phyloP scores from a whole-genome alignment of 2,797 vertebrate genomes.

The Falco novaeseelandiae region DNA sequence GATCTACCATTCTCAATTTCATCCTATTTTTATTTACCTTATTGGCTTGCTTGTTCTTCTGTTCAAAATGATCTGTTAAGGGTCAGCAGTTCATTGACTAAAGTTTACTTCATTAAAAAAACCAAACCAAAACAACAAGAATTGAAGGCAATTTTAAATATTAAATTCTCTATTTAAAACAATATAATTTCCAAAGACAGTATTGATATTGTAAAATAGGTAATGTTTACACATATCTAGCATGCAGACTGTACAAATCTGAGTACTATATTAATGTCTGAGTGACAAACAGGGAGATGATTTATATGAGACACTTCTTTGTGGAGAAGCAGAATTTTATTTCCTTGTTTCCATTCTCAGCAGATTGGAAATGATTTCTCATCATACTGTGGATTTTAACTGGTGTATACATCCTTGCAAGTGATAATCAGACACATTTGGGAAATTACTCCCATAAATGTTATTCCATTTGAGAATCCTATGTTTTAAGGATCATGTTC shows the following conservation, averaged over 20 bases:
- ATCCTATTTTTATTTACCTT: background rate
- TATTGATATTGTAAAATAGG: background rate
- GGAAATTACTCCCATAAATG: conserved; percentile 32
- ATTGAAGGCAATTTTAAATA: background rate
- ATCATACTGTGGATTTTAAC: background rate
- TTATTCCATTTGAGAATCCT: conserved; percentile 35
- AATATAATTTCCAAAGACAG: background rate
- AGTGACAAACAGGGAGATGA: background rate
- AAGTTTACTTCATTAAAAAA: background rate
- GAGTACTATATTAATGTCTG: background rate
- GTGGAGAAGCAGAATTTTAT: background rate
- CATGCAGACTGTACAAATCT: background rate
- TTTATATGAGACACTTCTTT: background rate
- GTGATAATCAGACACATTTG: background rate
- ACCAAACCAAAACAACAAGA: background rate
- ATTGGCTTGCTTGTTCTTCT: background rate
- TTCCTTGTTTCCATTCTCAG: background rate
- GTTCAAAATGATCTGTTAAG: background rate
- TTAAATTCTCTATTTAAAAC: background rate
- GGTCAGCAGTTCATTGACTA: background rate
- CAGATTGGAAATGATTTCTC: conserved; percentile 26
- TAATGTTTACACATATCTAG: background rate
- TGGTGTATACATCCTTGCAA: background rate
- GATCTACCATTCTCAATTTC: background rate
- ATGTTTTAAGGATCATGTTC: conserved; percentile 34